Conservation (phyloP, 1,140 invertebrate genomes). For the Globodera ellingtonae region DNA sequence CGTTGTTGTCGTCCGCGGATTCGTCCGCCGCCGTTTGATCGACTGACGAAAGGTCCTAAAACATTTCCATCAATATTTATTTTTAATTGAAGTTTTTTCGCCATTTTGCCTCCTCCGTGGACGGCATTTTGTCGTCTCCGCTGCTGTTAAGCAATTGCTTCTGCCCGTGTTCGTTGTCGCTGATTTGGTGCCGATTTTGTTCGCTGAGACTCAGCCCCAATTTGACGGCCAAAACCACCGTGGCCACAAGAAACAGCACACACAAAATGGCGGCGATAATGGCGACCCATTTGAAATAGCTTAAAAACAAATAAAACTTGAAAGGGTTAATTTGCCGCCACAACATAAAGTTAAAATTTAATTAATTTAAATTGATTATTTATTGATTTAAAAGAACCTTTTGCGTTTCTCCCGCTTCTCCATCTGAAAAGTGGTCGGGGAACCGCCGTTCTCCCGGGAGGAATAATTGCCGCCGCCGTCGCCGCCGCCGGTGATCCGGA, state of each 20-base stretch:
- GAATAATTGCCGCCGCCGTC: slow-evolving; percentile 37
- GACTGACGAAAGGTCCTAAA: neutral
- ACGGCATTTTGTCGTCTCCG: neutral
- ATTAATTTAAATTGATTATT: neutral
- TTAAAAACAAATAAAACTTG: slow-evolving; percentile 25
- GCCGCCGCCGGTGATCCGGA: slow-evolving; percentile 37
- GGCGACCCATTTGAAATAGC: slow-evolving; percentile 58
- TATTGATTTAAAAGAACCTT: slow-evolving; percentile 23
- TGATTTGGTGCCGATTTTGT: neutral
- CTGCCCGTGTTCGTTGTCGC: neutral
- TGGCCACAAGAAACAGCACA: slow-evolving; percentile 56
- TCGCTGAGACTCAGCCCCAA: slow-evolving; percentile 52
- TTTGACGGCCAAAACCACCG: slow-evolving; percentile 50
- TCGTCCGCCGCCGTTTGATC: neutral
- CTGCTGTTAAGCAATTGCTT: neutral
- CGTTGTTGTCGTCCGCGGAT: neutral
- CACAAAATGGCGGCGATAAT: slow-evolving; percentile 54
- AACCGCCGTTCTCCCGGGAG: slow-evolving; percentile 57
- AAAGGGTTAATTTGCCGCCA: neutral
- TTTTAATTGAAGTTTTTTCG: neutral
- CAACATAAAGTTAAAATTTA: neutral
- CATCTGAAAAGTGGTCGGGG: slow-evolving; percentile 60
- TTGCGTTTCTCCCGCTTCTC: slow-evolving; percentile 52
- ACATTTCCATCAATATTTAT: too few relatives aligned
- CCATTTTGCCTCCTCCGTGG: neutral